Evolutionary conservation across 1,140 invertebrate genomes (phyloP).

Genomic region (Heliconius congener): DNA sequence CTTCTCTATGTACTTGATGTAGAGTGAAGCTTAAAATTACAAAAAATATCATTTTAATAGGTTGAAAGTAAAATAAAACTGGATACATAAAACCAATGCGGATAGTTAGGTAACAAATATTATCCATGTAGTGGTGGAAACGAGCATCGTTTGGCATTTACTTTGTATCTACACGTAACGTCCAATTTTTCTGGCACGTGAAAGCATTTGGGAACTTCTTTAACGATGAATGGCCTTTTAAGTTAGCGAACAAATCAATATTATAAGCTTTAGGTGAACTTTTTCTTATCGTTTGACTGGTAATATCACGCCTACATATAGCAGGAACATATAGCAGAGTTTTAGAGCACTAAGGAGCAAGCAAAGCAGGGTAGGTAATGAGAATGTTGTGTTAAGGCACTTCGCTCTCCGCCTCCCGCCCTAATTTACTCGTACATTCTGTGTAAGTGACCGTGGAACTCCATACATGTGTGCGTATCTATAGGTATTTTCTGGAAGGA

Average conservation of each 20-base stretch:
- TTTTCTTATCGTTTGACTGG: neutral
- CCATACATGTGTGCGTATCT: no score
- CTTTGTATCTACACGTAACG: slow-evolving; percentile 6
- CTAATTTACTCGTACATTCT: no score
- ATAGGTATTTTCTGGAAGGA: no score
- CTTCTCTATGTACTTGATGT: no score
- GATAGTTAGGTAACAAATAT: slow-evolving; percentile 18
- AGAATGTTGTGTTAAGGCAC: no score
- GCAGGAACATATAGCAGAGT: no score
- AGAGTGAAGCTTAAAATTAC: neutral
- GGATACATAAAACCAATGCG: neutral
- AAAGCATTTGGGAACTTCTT: slow-evolving; percentile 1
- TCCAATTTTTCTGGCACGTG: neutral
- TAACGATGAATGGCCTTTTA: slow-evolving; percentile 3
- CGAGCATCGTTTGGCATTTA: slow-evolving; percentile 15
- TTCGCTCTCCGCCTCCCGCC: no score
- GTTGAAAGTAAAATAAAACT: neutral
- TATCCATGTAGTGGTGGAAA: neutral
- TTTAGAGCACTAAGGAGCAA: no score
- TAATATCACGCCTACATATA: neutral
- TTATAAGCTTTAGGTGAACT: neutral
- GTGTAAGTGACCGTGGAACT: no score
- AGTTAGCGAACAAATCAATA: neutral
- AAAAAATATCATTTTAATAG: neutral
- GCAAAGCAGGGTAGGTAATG: no score